Percentiles rank a stretch among this genome's conserved stretches.
Evolutionary conservation across 2,888 invertebrate species (phyloP).

Genomic region (Melipona bicolor): DNA sequence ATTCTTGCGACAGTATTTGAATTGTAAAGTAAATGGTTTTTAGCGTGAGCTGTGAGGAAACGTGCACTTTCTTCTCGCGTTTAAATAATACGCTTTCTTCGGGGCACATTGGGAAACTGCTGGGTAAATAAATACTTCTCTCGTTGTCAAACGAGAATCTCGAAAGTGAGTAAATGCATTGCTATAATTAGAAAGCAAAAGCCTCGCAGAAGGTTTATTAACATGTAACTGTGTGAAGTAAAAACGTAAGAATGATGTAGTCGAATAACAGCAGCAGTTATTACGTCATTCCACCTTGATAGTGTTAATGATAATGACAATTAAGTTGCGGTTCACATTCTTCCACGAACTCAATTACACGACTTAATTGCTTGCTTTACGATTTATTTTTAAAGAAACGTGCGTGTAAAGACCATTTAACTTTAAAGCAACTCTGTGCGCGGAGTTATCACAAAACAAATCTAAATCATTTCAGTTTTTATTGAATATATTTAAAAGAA

Average conservation of each 20-base stretch:
- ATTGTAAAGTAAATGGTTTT: not conserved
- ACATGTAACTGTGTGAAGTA: not conserved
- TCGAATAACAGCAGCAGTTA: too few relatives aligned
- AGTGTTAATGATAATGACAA: not conserved
- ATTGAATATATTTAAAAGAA: too few relatives aligned
- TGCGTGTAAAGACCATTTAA: not conserved
- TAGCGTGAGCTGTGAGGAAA: not conserved
- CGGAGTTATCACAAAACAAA: too few relatives aligned
- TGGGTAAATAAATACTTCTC: not conserved
- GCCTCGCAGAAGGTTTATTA: not conserved
- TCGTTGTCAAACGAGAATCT: not conserved
- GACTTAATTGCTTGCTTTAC: slow-evolving; percentile 16
- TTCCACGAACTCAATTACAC: slow-evolving; percentile 1
- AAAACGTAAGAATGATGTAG: not conserved
- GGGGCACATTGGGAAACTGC: not conserved
- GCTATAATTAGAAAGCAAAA: not conserved
- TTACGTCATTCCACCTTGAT: slow-evolving; percentile 22
- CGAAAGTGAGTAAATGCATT: not conserved
- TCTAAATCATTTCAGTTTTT: too few relatives aligned
- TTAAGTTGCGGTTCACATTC: not conserved
- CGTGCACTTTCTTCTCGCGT: not conserved
- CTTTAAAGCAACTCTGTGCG: too few relatives aligned
- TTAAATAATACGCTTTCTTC: not conserved
- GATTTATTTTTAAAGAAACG: not conserved
- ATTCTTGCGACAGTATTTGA: not conserved